Evolutionary conservation across 2,113 vertebrate genomes (phyloP).

Genomic region (Oreochromis tanganicae): DNA sequence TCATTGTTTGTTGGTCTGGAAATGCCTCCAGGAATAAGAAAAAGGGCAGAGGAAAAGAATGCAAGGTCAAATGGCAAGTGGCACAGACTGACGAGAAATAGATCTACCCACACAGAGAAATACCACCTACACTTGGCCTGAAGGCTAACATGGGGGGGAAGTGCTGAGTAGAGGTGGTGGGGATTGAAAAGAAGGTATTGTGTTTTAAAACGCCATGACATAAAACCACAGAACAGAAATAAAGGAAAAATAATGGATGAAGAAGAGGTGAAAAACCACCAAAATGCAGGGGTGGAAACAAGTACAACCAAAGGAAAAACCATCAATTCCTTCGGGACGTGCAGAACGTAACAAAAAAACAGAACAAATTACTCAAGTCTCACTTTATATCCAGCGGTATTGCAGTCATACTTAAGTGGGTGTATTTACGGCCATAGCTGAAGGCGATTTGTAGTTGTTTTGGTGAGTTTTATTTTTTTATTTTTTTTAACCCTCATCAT

Average conservation of each 20-base stretch:
- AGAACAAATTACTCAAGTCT: neutral
- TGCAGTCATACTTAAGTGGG: neutral
- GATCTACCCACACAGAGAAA: constrained; percentile 18
- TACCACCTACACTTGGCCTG: neutral
- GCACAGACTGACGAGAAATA: constrained; percentile 18
- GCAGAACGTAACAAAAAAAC: neutral
- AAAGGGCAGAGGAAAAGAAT: neutral
- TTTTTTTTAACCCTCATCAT: neutral
- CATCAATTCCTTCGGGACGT: neutral
- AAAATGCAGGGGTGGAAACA: neutral
- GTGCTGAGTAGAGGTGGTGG: neutral
- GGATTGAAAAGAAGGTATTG: neutral
- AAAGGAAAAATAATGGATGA: neutral
- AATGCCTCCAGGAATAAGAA: constrained; percentile 4
- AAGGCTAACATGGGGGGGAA: neutral
- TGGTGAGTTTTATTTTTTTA: neutral
- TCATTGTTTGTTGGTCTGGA: neutral
- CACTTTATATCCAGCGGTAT: neutral
- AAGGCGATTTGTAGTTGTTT: neutral
- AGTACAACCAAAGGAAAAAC: neutral
- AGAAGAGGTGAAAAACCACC: neutral
- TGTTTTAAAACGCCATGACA: neutral
- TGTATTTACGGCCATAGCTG: neutral
- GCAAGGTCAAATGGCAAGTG: constrained; percentile 28
- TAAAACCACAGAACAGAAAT: neutral